A percentile compares a stretch with the other conserved stretches of the same genome.
Evolutionary conservation across 2,113 vertebrate genomes (phyloP).

Genomic region (Hypanus sabinus): DNA sequence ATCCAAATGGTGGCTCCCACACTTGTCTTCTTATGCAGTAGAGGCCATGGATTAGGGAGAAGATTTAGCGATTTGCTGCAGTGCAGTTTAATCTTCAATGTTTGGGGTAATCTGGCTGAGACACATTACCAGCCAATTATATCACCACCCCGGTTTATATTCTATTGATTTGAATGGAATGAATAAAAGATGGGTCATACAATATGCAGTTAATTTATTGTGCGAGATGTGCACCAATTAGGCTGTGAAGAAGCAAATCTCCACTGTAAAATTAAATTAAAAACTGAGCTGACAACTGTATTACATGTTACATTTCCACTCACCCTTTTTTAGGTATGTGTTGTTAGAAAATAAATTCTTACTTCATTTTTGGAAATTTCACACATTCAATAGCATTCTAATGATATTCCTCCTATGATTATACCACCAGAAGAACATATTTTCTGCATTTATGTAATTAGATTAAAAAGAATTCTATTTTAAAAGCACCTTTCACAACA

Average conservation of each 20-base stretch:
- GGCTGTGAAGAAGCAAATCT: background rate
- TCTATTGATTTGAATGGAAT: background rate
- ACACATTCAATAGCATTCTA: background rate
- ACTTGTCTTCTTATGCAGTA: too few species aligned
- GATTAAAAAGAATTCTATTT: background rate
- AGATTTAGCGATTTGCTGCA: too few species aligned
- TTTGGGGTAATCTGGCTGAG: background rate
- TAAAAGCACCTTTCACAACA: too few species aligned
- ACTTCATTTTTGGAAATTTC: background rate
- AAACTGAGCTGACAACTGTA: background rate
- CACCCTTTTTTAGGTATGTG: background rate
- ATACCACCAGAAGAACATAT: background rate
- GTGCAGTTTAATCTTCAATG: too few species aligned
- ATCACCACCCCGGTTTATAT: background rate
- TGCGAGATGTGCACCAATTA: background rate
- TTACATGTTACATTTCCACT: background rate
- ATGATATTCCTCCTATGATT: background rate
- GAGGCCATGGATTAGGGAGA: too few species aligned
- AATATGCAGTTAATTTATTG: background rate
- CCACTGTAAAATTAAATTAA: background rate
- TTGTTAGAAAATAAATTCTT: too few species aligned
- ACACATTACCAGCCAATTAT: background rate
- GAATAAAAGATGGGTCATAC: background rate
- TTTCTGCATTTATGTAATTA: background rate
- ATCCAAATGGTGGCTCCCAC: too few species aligned